Conservation (phyloP, 2,888 invertebrate species). For the Tethea ocularis region DNA sequence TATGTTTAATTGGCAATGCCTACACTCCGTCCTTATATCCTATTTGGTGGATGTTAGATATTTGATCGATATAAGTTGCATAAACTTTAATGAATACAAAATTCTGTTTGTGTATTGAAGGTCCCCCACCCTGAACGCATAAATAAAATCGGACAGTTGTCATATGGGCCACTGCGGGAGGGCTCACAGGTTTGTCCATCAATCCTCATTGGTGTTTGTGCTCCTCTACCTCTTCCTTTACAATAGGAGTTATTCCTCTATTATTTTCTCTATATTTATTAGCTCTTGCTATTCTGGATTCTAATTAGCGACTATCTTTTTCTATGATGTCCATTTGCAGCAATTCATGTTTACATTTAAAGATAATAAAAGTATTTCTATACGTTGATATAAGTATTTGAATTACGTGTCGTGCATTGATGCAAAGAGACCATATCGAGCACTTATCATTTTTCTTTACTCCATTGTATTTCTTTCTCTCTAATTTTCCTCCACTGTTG, state of each 20-base stretch:
- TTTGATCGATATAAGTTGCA: constrained; percentile 49
- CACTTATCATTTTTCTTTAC: constrained; percentile 59
- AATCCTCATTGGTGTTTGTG: constrained; percentile 81
- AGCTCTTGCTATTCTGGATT: constrained; percentile 49
- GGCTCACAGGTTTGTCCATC: constrained; percentile 86
- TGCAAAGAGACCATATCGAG: constrained; percentile 59
- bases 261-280: constrained; percentile 46
- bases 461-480: constrained; percentile 49
- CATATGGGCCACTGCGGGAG: constrained; percentile 87
- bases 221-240: constrained; percentile 71
- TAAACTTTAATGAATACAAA: constrained; percentile 67
- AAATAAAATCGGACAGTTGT: constrained; percentile 86
- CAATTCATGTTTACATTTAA: constrained; percentile 45
- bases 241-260: constrained; percentile 52
- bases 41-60: constrained; percentile 67
- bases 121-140: constrained; percentile 86
- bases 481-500: constrained; percentile 46
- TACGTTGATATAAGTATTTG: constrained; percentile 21
- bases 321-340: constrained; percentile 55
- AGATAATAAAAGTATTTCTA: constrained; percentile 17
- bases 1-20: constrained; percentile 46
- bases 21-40: constrained; percentile 61
- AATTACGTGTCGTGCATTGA: constrained; percentile 47
- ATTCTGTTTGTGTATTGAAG: constrained; percentile 86
- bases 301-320: constrained; percentile 42